Evolutionary conservation across 2,113 vertebrate genomes (phyloP).

Genomic region (Panthera uncia): DNA sequence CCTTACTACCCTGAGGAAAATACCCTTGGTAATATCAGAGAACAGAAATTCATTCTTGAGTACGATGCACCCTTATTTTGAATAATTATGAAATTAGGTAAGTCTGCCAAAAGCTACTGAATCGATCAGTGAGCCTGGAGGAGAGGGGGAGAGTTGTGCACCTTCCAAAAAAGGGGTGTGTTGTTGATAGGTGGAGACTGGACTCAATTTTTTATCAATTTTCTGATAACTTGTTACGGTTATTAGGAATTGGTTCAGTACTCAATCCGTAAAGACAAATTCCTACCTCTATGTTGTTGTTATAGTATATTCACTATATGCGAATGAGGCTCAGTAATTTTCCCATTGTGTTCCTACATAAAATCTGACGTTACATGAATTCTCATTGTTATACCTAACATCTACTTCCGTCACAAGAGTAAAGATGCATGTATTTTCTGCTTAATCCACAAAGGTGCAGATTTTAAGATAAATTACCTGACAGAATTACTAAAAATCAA

Average conservation of each 20-base stretch:
- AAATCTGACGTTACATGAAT: not conserved
- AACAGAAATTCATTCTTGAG: not conserved
- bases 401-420: not conserved
- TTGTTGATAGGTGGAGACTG: not conserved
- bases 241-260: not conserved
- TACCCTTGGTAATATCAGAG: not conserved
- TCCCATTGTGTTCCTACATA: not conserved
- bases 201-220: not conserved
- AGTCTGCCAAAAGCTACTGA: not conserved
- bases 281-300: not conserved
- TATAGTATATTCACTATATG: not conserved
- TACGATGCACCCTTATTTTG: not conserved
- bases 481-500: slow-evolving; percentile 28
- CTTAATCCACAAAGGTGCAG: not conserved
- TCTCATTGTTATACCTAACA: not conserved
- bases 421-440: not conserved
- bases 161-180: not conserved
- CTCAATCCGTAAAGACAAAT: slow-evolving; percentile 26
- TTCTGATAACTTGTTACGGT: not conserved
- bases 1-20: not conserved
- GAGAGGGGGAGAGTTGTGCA: not conserved
- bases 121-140: not conserved
- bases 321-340: not conserved
- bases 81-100: not conserved
- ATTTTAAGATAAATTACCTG: not conserved